Base-by-base conservation (phyloP, 2,797 vertebrate species). In the Sebastes aleutianus region DNA sequence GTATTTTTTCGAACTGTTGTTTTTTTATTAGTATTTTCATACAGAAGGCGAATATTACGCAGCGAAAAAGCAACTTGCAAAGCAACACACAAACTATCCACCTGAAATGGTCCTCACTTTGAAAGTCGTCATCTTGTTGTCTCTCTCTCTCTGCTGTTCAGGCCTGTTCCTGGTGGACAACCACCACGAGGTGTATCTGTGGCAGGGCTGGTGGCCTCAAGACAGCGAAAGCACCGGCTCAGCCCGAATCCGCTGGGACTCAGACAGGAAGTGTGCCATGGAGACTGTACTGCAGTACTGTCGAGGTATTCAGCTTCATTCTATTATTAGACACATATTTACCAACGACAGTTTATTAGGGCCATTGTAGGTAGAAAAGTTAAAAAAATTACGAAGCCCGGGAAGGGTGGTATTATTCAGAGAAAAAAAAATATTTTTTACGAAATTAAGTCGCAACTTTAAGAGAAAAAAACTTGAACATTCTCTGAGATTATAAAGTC, bases 171-270 rank as follows among this genome's bases (percentile, higher is more conserved):
- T 98, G 70, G 97, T 99, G 79, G 98, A 99, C 95, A 99, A 99
- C 91, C 97, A 97, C 92, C 97, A 99, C 1, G 97, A 99, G 95
- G 97, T 99, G 8, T 99, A 99, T 92, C 95, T 99, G 85, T 99
- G 98, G 98, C 97, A 99, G 91, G 98, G 98, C 86, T 99, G 98
- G 97, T 98, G 97, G 97, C 97, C 97, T 59, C 94, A 95, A 8
- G 97, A 98, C 91, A 96, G 96, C 20, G 96, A 97, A 90, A 97
- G 96, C 12, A 93, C 97, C 0, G 98, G 98, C 56, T 99, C 97
- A 0, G 97, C 98, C 62, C 95, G 93, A n/a, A 97, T 98, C 72
- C 97, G 97, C 89, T 99, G 98, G 98, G 97, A 98, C 76, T 93
- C 96, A 0, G 98, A 99, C 93, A 94, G 97, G 68, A 99, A 99